These are phyloP conservation scores for Prionace glauca DNA, from an alignment of 2,797 vertebrate genomes.

Conservation along the genomic window DNA sequence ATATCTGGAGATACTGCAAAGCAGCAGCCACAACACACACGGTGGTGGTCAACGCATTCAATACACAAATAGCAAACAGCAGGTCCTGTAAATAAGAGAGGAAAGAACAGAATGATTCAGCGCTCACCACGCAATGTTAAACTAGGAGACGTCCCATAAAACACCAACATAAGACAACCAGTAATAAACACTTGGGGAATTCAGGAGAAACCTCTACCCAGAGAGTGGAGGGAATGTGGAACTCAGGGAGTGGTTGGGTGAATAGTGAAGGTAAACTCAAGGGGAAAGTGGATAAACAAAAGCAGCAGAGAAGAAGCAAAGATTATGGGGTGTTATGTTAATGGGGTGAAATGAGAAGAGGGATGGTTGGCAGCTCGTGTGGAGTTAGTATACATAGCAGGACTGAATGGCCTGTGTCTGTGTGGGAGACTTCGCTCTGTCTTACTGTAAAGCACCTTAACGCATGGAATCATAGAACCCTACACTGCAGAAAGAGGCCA, in stretches of 20 bases:
- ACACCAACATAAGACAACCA: not conserved
- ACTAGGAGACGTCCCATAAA: not conserved
- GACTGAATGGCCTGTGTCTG: not conserved
- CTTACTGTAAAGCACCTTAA: not conserved
- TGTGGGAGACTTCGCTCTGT: not conserved
- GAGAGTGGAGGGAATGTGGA: not conserved
- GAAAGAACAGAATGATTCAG: not conserved
- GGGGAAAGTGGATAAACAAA: not conserved
- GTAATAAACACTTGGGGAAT: not conserved
- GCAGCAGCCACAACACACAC: slow-evolving; percentile 69
- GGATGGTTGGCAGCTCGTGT: not conserved
- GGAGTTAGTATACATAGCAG: not conserved
- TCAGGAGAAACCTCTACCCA: not conserved
- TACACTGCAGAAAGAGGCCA: no score
- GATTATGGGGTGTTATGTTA: not conserved
- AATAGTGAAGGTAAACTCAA: not conserved
- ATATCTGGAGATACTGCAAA: slow-evolving; percentile 69
- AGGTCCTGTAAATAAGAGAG: slow-evolving; percentile 63
- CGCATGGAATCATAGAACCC: no score
- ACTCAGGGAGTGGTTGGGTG: not conserved
- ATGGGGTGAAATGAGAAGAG: not conserved
- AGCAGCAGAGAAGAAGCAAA: not conserved
- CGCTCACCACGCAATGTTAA: no score
- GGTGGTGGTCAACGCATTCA: slow-evolving; percentile 70
- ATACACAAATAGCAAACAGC: slow-evolving; percentile 69